Conservation (phyloP, 2,797 vertebrate species). For the Takifugu rubripes region DNA sequence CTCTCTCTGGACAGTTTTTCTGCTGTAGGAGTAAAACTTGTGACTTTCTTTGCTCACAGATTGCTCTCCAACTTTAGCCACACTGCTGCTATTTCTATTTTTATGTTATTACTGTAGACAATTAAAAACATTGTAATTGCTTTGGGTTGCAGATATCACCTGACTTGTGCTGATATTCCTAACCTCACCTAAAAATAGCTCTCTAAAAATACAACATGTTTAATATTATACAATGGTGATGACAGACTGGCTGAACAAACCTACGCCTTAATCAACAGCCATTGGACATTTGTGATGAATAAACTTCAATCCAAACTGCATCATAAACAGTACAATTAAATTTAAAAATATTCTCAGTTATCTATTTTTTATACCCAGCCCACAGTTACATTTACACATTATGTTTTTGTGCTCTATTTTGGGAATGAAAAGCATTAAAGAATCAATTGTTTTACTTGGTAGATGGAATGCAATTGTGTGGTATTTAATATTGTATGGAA, state of each 20-base stretch:
- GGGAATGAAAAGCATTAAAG: slow-evolving; percentile 26
- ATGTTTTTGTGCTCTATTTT: too few species aligned
- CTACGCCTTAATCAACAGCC: neutral
- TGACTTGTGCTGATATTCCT: slow-evolving; percentile 4
- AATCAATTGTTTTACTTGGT: slow-evolving; percentile 27
- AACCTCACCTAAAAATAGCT: slow-evolving; percentile 1
- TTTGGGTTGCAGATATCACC: slow-evolving; percentile 9
- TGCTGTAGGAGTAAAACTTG: slow-evolving; percentile 53
- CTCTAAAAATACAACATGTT: neutral
- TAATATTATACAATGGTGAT: too few species aligned
- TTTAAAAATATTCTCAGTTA: neutral
- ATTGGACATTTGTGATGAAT: neutral
- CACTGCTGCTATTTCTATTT: slow-evolving; percentile 60
- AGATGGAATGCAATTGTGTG: slow-evolving; percentile 12
- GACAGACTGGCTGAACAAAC: neutral
- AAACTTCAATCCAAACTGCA: slow-evolving; percentile 22
- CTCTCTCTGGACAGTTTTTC: slow-evolving; percentile 30
- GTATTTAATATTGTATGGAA: neutral
- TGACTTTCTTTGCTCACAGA: slow-evolving; percentile 25
- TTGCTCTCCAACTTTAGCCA: slow-evolving; percentile 41
- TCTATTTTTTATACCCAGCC: neutral
- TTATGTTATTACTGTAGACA: slow-evolving; percentile 34
- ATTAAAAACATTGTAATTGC: slow-evolving; percentile 23
- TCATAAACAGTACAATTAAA: slow-evolving; percentile 1
- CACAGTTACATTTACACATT: too few species aligned